Base-by-base conservation (phyloP, 92 coral and sea anemone species). In the Micromussa lordhowensis region DNA sequence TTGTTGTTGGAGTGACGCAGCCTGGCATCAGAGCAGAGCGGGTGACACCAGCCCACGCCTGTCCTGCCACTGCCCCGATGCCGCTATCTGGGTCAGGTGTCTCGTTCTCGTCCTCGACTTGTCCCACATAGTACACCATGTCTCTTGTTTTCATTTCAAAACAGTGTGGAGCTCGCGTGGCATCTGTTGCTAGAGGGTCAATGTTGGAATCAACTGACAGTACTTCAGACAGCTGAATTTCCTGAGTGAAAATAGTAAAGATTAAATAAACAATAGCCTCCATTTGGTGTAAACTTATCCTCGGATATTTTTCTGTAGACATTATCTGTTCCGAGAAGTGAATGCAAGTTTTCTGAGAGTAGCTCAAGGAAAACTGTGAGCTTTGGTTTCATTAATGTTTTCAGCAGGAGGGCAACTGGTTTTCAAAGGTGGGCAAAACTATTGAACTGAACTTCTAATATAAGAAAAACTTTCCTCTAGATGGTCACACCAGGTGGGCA, bases 1-100 rank as follows among this genome's bases (percentile, higher is more conserved):
- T 98, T 1, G 98, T 92, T 24, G 95, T 96, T 18, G 99, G 99
- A 0, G 99, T 98, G 13, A 98, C 98, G 73, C 99, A 98, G 8
- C 99, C 98, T 2, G 99, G 99, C 87, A 94, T 98, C 28, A 98
- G 94, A 22, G 99, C 99, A 35, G 98, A 96, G 79, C 98, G 93
- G n/a, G 96, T 96, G 76, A 95, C 93, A 79, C 93, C 96, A 0
- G 96, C 99, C 99, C 99, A 98, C 30, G 99, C 96, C 81, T 94
- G 94, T 2, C 99, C 99, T 13, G 96, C 82, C 22, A 91, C 95
- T 36, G 99, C 88, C 0, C 99, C 99, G 14, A 97, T 82, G 19
- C 99, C 99, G 72, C 98, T 96, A 78, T 97, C 99, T 68, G 98
- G 96, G 75, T 93, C 96, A 30, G 96, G 96, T 1, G 94, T 88